phyloP scores from a whole-genome alignment of 1,140 invertebrate species.

The Hypothenemus hampei region DNA sequence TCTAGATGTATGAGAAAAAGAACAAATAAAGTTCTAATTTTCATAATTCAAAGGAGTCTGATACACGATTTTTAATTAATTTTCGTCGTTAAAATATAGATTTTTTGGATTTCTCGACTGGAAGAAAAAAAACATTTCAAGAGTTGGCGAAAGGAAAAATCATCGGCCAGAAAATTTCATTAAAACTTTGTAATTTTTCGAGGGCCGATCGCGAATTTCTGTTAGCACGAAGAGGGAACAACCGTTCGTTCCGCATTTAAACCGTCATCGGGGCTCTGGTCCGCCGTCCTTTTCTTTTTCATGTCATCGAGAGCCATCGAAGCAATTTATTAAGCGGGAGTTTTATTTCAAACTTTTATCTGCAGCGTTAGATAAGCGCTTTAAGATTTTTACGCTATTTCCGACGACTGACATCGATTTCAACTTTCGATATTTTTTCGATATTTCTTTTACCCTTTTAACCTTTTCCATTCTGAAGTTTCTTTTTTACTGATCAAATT shows the following conservation, averaged over 20 bases:
- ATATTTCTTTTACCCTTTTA: no score
- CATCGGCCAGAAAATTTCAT: slow-evolving; percentile 16
- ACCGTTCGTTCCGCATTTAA: slow-evolving; percentile 9
- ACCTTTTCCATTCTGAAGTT: no score
- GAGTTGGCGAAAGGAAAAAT: slow-evolving; percentile 4
- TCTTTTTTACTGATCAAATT: no score
- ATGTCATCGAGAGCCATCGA: slow-evolving; percentile 4
- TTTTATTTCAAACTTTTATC: slow-evolving; percentile 14
- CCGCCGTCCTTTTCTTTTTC: background rate
- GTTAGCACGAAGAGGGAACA: background rate
- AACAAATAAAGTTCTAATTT: no score
- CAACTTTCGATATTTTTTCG: no score
- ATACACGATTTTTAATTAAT: no score
- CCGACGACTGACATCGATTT: background rate
- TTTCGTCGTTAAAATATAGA: no score
- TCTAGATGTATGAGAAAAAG: no score
- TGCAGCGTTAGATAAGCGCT: slow-evolving; percentile 4
- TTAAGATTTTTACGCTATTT: background rate
- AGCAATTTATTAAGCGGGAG: slow-evolving; percentile 3
- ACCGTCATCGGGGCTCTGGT: background rate
- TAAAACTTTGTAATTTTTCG: slow-evolving; percentile 20
- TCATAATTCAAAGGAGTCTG: no score
- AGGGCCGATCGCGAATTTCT: slow-evolving; percentile 12
- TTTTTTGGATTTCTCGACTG: no score
- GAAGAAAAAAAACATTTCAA: no score